Evolutionary conservation across 2,888 invertebrate species (phyloP), one percentile per base, ranked within the genome.

Genomic region (Oxyteleia sp.): DNA sequence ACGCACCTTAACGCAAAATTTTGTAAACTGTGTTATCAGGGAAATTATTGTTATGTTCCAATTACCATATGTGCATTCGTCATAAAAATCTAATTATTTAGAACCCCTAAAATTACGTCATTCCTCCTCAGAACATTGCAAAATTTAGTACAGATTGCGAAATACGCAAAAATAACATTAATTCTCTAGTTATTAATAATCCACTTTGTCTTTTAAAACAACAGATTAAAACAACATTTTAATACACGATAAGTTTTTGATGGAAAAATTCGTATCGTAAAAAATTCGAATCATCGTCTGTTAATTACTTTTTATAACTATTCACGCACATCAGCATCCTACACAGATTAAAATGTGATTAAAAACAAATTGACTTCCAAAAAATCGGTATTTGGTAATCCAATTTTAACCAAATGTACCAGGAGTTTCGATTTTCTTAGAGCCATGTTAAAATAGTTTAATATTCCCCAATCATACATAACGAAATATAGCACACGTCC

Each of bases 161-260:
- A 55, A 68, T 68, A 43, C 29, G 23, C 23, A 43, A 55, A 68
- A 68, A 55, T 47, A 32, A 35, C 49, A 49, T 68, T 23, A 43
- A 55, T 29, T 68, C 35, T 26, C 43, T 8, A 53, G 53, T 53
- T 68, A 68, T 68, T 68, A 68, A 55, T 68, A 68, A 68, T 68
- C 45, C 32, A 55, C 68, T 55, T 55, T 45, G 55, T 55, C 57
- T 38, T 38, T 38, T n/a, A n/a, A n/a, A n/a, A n/a, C n/a, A n/a
- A n/a, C n/a, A n/a, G 38, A 57, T 38, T 18, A 35, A 57, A 38
- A 57, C 57, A 38, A 57, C 57, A 20, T 35, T 57, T 57, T 38
- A 57, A 57, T 57, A 38, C 20, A 10, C 15, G 20, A 57, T 57
- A 38, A 57, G 38, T 38, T 57, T 57, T 57, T 57, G 20, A 57